Evolutionary conservation across 2,888 invertebrate species (phyloP).

Genomic region (Augiades crinisus): DNA sequence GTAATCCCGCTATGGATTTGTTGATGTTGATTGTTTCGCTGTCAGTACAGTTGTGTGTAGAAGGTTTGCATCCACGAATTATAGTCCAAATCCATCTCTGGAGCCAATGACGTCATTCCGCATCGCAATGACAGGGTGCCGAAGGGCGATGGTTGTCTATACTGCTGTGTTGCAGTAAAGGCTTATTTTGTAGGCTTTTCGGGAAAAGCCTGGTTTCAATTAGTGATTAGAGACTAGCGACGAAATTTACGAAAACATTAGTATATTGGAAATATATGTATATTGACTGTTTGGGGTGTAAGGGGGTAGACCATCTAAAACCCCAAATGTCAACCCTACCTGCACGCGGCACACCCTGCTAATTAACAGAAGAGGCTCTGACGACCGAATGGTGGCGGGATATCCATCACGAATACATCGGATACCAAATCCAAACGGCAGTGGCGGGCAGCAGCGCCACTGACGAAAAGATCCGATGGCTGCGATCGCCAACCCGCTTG

Average conservation of each 20-base stretch:
- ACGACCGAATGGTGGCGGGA: background rate
- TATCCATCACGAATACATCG: background rate
- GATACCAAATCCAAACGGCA: background rate
- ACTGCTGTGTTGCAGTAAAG: slow-evolving; percentile 35
- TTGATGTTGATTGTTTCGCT: slow-evolving; percentile 5
- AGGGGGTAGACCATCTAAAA: background rate
- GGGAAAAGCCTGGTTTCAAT: slow-evolving; percentile 24
- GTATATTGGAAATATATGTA: no score
- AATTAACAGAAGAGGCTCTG: background rate
- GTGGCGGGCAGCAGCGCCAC: background rate
- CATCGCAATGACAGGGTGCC: slow-evolving; percentile 71
- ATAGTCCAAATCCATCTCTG: slow-evolving; percentile 77
- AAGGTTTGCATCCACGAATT: slow-evolving; percentile 66
- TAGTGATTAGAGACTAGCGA: no score
- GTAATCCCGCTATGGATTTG: slow-evolving; percentile 42
- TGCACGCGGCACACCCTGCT: background rate
- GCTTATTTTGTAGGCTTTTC: slow-evolving; percentile 27
- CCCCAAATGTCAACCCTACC: background rate
- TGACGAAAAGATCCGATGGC: background rate
- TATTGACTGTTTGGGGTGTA: no score
- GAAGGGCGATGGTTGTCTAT: slow-evolving; percentile 63
- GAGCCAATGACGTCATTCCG: slow-evolving; percentile 73
- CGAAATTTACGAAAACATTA: no score
- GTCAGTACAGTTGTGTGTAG: slow-evolving; percentile 35
- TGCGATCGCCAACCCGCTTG: background rate